phyloP scores from a whole-genome alignment of 2,113 vertebrate genomes.

The Calyptommatus sinebrachiatus region DNA sequence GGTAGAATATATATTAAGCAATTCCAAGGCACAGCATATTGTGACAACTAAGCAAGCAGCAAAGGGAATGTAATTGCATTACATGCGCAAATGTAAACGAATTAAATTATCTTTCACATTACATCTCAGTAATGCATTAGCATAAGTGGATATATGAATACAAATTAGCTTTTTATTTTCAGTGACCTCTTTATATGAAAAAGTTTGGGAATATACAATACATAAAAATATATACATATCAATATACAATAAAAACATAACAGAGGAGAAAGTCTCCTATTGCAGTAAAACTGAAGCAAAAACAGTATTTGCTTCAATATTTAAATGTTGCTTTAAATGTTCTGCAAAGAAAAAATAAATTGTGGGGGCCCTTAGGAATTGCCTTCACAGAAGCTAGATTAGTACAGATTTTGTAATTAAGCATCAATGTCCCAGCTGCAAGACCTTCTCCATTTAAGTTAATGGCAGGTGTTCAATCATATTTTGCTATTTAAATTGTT shows the following conservation, averaged over 20 bases:
- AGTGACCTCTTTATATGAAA: not conserved
- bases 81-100: rapidly evolving
- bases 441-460: not conserved
- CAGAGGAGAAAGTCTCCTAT: not conserved
- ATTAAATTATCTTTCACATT: not conserved
- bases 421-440: not conserved
- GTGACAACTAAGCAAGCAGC: conserved; percentile 18
- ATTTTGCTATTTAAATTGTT: not conserved
- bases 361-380: not conserved
- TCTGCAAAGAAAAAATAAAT: not conserved
- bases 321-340: not conserved
- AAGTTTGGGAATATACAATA: not conserved
- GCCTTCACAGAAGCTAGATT: not conserved
- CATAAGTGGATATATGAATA: not conserved
- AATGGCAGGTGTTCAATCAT: not conserved
- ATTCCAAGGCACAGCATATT: not conserved
- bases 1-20: conserved; percentile 12
- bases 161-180: not conserved
- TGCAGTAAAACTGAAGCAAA: not conserved
- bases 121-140: no score
- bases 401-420: not conserved
- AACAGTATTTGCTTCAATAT: not conserved
- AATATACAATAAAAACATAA: not conserved
- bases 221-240: not conserved
- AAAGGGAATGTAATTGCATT: not conserved